Percentiles rank a stretch among this genome's conserved stretches.
Evolutionary conservation across 1,140 invertebrate genomes (phyloP).

Genomic region (Drosophila quadrilineata): DNA sequence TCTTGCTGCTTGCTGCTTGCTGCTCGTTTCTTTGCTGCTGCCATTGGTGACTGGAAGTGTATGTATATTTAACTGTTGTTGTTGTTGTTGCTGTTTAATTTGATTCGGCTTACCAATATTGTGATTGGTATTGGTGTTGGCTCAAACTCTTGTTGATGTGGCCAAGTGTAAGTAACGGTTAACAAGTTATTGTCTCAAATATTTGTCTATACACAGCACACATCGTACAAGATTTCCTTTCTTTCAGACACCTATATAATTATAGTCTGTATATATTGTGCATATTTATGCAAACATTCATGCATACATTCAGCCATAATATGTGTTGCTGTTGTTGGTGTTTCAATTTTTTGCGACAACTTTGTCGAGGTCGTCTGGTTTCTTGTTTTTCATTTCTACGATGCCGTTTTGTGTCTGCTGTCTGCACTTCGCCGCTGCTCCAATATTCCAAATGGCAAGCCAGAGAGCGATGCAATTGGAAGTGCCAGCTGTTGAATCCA

Average conservation of each 20-base stretch:
- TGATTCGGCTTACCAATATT: constrained; percentile 27
- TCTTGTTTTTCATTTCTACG: constrained; percentile 56
- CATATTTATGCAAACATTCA: constrained; percentile 1
- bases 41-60: too few species aligned
- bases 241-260: neutral
- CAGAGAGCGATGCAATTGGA: constrained; percentile 27
- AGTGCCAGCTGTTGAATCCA: constrained; percentile 35
- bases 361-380: constrained; percentile 79
- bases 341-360: constrained; percentile 66
- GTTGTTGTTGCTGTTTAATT: constrained; percentile 20
- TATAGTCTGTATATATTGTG: neutral
- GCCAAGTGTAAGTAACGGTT: constrained; percentile 12
- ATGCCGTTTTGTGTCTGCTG: constrained; percentile 44
- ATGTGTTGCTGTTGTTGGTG: too few species aligned
- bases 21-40: constrained; percentile 5
- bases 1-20: constrained; percentile 7
- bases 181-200: neutral
- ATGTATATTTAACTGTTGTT: too few species aligned
- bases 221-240: too few species aligned
- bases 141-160: constrained; percentile 17
- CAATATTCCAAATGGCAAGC: constrained; percentile 39
- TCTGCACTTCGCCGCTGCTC: constrained; percentile 42
- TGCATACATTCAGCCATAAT: constrained; percentile 23
- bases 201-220: neutral
- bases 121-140: constrained; percentile 12